Evolutionary conservation across 2,797 vertebrate genomes (phyloP).

Genomic region (Trichosurus vulpecula): DNA sequence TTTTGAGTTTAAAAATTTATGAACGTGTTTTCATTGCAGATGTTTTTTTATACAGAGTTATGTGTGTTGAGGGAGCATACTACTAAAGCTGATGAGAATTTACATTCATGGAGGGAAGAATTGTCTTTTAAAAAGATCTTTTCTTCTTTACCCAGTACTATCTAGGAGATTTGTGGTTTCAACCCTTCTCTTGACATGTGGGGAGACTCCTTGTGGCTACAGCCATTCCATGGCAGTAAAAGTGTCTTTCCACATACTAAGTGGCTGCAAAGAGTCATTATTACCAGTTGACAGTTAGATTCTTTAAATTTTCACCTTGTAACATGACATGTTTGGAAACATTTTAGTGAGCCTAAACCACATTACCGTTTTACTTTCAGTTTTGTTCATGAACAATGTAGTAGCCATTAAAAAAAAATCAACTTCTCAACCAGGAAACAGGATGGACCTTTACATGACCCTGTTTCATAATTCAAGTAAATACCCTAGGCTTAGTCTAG

Average conservation of each 20-base stretch:
- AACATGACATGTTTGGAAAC: background rate
- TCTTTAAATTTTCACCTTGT: slow-evolving; percentile 16
- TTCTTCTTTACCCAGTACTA: background rate
- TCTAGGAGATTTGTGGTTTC: background rate
- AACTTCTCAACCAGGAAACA: background rate
- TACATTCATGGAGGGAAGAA: background rate
- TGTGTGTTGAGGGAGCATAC: background rate
- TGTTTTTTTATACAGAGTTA: slow-evolving; percentile 37
- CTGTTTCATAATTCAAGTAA: background rate
- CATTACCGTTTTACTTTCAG: background rate
- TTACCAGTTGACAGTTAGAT: background rate
- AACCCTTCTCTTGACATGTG: background rate
- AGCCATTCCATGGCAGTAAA: background rate
- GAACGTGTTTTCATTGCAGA: background rate
- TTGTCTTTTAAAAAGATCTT: background rate
- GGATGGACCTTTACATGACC: background rate
- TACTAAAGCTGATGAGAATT: background rate
- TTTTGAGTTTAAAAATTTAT: slow-evolving; percentile 15
- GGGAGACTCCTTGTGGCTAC: background rate
- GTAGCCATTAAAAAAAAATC: background rate
- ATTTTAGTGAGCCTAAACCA: background rate
- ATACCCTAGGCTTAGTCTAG: background rate
- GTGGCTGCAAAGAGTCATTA: background rate
- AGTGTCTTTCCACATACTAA: background rate
- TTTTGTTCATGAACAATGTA: background rate